Percentiles rank a stretch among this genome's conserved stretches.
Conservation (phyloP, 2,888 invertebrate genomes). For the Pseudanteris insignis region DNA sequence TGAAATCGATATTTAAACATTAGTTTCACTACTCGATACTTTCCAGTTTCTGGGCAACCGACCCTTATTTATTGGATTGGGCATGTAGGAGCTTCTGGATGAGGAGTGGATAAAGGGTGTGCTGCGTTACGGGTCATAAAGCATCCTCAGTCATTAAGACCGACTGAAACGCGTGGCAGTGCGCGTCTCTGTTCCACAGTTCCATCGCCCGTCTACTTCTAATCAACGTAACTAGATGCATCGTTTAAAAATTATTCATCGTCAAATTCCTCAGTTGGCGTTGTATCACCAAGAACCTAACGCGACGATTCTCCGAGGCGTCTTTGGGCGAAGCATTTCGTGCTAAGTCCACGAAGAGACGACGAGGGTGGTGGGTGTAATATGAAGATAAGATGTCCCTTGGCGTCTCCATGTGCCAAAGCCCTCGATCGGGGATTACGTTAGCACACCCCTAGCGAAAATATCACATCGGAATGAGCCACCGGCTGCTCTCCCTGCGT, state of each 20-base stretch:
- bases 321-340: constrained; percentile 4
- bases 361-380: constrained; percentile 58
- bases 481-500: constrained; percentile 42
- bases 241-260: too few relatives aligned
- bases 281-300: too few relatives aligned
- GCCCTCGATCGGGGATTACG: constrained; percentile 61
- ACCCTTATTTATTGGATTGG: constrained; percentile 60
- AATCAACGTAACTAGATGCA: too few relatives aligned
- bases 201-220: neutral
- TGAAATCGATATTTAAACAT: constrained; percentile 34
- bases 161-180: constrained; percentile 48
- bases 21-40: constrained; percentile 42
- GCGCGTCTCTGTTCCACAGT: constrained; percentile 44
- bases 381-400: constrained; percentile 64
- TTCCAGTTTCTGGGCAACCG: constrained; percentile 46
- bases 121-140: constrained; percentile 62
- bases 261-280: too few relatives aligned
- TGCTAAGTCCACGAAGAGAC: constrained; percentile 43
- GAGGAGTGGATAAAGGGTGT: constrained; percentile 31
- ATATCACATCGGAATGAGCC: constrained; percentile 52
- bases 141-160: constrained; percentile 57
- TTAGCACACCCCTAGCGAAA: constrained; percentile 54
- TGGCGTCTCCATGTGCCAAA: constrained; percentile 54
- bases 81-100: constrained; percentile 49
- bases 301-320: constrained; percentile 2